These are phyloP conservation scores for Loriculus beryllinus DNA, from an alignment of 2,797 vertebrate species.

Conservation along the genomic window DNA sequence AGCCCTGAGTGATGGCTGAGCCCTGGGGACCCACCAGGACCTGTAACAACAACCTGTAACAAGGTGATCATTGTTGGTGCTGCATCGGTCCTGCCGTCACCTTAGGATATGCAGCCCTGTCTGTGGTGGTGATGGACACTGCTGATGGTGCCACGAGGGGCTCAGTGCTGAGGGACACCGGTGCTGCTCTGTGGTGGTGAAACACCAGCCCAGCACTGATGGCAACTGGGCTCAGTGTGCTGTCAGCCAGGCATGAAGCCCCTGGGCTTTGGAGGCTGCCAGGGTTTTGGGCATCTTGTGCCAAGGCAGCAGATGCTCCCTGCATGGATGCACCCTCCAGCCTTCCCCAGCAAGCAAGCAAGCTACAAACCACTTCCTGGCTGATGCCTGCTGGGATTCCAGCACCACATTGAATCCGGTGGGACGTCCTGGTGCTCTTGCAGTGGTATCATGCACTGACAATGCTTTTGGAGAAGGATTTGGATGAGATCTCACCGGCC, in stretches of 20 bases:
- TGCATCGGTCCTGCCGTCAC: accelerated
- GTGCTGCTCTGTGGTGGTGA: not conserved
- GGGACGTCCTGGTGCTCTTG: not conserved
- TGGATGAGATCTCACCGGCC: accelerated
- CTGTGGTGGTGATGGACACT: not conserved
- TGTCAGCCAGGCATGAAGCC: not conserved
- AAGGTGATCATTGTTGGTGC: not conserved
- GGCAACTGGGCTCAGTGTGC: not conserved
- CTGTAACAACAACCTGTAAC: accelerated
- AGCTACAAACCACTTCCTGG: not conserved
- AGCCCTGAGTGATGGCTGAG: not conserved
- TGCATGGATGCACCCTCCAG: not conserved
- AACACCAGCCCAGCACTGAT: accelerated
- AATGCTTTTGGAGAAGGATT: not conserved
- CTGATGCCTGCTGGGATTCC: accelerated
- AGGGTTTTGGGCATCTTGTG: not conserved
- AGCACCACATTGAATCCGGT: not conserved
- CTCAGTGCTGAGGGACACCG: not conserved
- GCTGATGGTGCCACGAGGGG: not conserved
- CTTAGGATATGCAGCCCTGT: accelerated
- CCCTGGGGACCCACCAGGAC: not conserved
- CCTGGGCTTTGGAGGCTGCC: accelerated
- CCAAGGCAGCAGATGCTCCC: not conserved
- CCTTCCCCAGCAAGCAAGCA: accelerated
- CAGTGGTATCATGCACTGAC: accelerated